Conservation (phyloP, 2,888 invertebrate species). For the Hyppa rectilinea region DNA sequence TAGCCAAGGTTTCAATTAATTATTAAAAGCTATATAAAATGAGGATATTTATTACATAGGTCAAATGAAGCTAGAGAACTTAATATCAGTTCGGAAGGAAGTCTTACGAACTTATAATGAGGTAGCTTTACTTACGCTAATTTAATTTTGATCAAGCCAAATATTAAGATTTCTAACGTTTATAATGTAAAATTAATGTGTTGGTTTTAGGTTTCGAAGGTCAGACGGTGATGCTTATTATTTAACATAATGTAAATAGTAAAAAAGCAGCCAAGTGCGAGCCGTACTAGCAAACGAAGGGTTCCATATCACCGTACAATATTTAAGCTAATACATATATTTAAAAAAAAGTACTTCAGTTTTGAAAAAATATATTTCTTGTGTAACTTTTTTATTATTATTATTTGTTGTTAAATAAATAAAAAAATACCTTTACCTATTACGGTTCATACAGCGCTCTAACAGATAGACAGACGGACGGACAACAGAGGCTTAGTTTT, state of each 20-base stretch:
- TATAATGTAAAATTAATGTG: not conserved
- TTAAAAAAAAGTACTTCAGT: too few relatives aligned
- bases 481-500: too few relatives aligned
- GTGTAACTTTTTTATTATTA: too few relatives aligned
- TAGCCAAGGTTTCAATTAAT: not conserved
- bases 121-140: not conserved
- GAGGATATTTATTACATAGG: not conserved
- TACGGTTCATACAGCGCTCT: too few relatives aligned
- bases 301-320: too few relatives aligned
- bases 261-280: too few relatives aligned
- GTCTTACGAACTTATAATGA: conserved; percentile 27
- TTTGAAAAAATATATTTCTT: too few relatives aligned
- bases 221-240: not conserved
- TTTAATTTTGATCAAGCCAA: conserved; percentile 10
- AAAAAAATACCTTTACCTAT: too few relatives aligned
- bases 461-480: too few relatives aligned
- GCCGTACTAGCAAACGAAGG: too few relatives aligned
- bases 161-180: not conserved
- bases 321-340: too few relatives aligned
- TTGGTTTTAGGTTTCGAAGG: not conserved
- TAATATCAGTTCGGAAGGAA: conserved; percentile 1
- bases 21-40: conserved; percentile 6
- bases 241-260: not conserved
- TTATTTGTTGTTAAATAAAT: too few relatives aligned
- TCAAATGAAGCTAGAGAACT: conserved; percentile 9